Base-by-base conservation (phyloP, 1,140 invertebrate genomes). In the Coboldia fuscipes region DNA sequence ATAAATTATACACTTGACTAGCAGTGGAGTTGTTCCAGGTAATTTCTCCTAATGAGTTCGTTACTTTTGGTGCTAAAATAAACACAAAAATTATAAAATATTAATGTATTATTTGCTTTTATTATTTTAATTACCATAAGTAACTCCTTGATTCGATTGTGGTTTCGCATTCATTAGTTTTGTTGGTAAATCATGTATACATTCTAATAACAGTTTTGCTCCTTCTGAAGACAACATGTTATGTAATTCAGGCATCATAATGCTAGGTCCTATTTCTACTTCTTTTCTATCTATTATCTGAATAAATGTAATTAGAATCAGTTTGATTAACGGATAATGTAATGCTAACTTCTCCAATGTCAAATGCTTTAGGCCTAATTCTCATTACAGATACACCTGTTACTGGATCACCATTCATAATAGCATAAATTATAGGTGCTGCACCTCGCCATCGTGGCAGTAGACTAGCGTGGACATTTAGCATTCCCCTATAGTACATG, bases 371-470 rank as follows among this genome's bases (percentile, higher is more conserved):
- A 15, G 88, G 77, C 45, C 70, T 66, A 34, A 96, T 83, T 57
- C 69, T 73, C 75, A 94, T 92, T 20, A 96, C 70, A 3, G 82
- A 77, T 19, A 96, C 62, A 23, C 92, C 92, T 16, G 85, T 86
- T 34, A 64, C 55, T 17, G 49, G 42, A 50, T 97, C 89, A 18
- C 81, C 84, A 60, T 79, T 73, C 35, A 82, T 65, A 34, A 92
- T 59, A 2, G 52, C 42, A 57, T 86, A 67, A 39, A 77, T 64
- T 30, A 93, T 74, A 3, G 88, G 88, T 9, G 84, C 73, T 28
- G 89, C 83, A 21, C 92, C 92, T 54, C 90, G 61, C 84, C 86
- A 97, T 39, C 78, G 62, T 18, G 92, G 92, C 41, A 97, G 52
- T 21, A 97, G 50, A 57, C 85, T 92, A 9, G 73, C 81, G 59